A percentile compares a stretch with the other conserved stretches of the same genome.
These are phyloP conservation scores for Motacilla tschutschensis DNA, from an alignment of 2,113 vertebrate species.

Conservation along the genomic window DNA sequence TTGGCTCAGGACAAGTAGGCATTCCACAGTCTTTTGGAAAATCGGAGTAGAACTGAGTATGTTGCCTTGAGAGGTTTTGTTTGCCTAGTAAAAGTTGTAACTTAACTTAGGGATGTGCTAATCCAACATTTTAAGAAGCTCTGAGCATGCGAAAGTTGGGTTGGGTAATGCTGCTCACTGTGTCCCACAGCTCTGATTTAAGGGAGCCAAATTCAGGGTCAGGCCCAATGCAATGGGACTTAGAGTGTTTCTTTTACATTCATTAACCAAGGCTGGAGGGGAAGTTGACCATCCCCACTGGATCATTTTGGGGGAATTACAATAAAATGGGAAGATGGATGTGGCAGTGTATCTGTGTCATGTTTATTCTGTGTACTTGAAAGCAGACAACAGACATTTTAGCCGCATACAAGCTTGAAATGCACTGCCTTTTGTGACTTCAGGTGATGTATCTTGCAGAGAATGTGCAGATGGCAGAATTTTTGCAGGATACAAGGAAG, in stretches of 20 bases:
- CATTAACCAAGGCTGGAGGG: neutral
- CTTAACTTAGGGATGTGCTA: neutral
- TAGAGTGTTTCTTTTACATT: neutral
- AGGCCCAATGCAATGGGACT: neutral
- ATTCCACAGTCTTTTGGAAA: neutral
- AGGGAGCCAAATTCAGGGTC: neutral
- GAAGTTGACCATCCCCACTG: neutral
- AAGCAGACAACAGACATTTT: neutral
- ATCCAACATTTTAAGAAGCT: neutral
- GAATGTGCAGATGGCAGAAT: neutral
- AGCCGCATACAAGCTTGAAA: neutral
- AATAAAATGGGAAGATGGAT: conserved; percentile 52
- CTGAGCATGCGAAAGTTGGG: neutral
- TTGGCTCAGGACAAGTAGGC: neutral
- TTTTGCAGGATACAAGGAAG: neutral
- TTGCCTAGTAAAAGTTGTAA: neutral
- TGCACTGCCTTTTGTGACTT: accelerated
- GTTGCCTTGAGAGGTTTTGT: neutral
- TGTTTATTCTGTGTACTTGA: neutral
- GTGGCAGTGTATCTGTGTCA: neutral
- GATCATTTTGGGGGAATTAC: neutral
- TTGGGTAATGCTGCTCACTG: neutral
- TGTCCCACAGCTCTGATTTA: neutral
- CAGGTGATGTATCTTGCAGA: neutral
- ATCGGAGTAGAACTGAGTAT: neutral